These are phyloP conservation scores for Rhinolophus sinicus DNA, from an alignment of 2,113 vertebrate genomes.

Conservation along the genomic window DNA sequence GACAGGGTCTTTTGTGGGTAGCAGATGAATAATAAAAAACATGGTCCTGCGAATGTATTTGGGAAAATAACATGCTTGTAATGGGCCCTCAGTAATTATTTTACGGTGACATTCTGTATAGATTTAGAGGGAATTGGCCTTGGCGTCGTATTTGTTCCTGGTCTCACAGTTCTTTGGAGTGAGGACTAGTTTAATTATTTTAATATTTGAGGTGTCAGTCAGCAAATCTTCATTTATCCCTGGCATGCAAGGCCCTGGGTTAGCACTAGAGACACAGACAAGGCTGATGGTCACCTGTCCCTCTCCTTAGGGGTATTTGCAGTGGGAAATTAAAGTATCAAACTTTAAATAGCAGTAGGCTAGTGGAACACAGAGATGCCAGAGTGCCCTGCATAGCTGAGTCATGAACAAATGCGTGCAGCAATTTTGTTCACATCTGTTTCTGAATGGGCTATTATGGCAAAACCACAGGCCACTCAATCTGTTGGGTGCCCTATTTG, in stretches of 20 bases:
- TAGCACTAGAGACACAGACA: not conserved
- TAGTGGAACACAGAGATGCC: not conserved
- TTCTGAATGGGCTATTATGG: not conserved
- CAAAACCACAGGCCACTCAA: not conserved
- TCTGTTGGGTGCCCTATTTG: not conserved
- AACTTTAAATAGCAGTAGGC: not conserved
- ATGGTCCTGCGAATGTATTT: slow-evolving; percentile 27
- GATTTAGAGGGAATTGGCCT: not conserved
- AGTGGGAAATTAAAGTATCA: slow-evolving; percentile 28
- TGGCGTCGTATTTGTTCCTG: slow-evolving; percentile 49
- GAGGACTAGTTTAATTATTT: slow-evolving; percentile 69
- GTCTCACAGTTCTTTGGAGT: slow-evolving; percentile 54
- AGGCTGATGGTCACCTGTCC: not conserved
- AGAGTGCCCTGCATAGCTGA: not conserved
- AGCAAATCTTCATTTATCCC: slow-evolving; percentile 52
- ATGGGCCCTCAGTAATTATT: not conserved
- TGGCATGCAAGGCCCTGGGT: not conserved
- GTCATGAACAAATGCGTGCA: not conserved
- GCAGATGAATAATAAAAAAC: slow-evolving; percentile 48
- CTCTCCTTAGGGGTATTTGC: not conserved
- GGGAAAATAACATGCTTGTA: slow-evolving; percentile 31
- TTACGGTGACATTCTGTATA: slow-evolving; percentile 17
- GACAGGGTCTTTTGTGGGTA: not conserved
- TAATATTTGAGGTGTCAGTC: slow-evolving; percentile 54
- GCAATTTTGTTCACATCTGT: not conserved